Percentiles rank a stretch among this genome's conserved stretches.
phyloP scores from a whole-genome alignment of 2,888 invertebrate genomes.

The Eupeodes latifasciatus region DNA sequence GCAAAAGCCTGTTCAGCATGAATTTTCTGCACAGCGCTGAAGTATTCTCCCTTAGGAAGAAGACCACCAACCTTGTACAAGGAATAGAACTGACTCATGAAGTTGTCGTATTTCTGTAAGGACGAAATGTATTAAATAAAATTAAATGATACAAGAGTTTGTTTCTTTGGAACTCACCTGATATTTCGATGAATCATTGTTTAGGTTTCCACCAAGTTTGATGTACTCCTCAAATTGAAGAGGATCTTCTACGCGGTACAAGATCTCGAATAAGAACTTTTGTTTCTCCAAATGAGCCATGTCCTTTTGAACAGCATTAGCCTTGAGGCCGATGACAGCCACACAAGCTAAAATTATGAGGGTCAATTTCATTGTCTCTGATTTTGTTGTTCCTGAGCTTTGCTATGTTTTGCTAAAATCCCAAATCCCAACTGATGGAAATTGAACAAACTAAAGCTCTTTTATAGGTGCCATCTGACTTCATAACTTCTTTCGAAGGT shows the following conservation, averaged over 20 bases:
- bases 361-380: constrained; percentile 80
- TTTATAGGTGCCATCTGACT: too few relatives aligned
- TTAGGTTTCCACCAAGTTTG: constrained; percentile 78
- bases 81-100: constrained; percentile 81
- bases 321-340: constrained; percentile 79
- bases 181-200: constrained; percentile 78
- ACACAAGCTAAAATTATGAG: constrained; percentile 80
- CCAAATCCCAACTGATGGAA: constrained; percentile 50
- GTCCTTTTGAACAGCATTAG: constrained; percentile 76
- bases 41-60: constrained; percentile 86
- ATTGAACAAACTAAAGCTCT: too few relatives aligned
- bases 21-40: constrained; percentile 85
- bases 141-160: neutral
- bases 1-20: constrained; percentile 86
- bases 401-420: constrained; percentile 34
- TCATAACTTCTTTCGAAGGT: constrained; percentile 20
- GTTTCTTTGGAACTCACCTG: constrained; percentile 72
- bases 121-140: neutral
- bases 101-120: constrained; percentile 78
- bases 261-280: constrained; percentile 80
- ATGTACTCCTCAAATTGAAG: constrained; percentile 81
- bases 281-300: constrained; percentile 79
- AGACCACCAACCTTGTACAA: constrained; percentile 83
- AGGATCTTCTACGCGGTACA: constrained; percentile 79
- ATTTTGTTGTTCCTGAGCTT: constrained; percentile 77